A percentile compares a stretch with the other conserved stretches of the same genome.
phyloP scores from a whole-genome alignment of 2,113 vertebrate species.

The Nettapus auritus region DNA sequence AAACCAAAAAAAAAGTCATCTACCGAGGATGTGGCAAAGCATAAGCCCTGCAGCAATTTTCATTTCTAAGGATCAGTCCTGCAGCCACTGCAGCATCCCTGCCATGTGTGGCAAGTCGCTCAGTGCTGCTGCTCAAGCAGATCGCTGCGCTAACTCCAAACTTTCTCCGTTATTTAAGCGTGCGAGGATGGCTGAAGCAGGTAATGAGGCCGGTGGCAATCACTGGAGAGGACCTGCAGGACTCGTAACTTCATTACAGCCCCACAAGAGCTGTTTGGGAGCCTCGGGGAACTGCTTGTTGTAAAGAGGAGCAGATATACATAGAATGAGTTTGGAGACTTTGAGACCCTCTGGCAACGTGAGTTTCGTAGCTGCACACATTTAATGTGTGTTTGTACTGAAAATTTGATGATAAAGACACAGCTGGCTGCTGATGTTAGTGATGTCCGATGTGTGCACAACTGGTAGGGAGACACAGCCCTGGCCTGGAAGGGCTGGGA shows the following conservation, averaged over 20 bases:
- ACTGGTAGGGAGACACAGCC: not conserved
- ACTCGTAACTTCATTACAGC: not conserved
- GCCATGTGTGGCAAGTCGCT: accelerated
- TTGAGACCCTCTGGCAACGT: not conserved
- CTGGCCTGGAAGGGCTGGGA: not conserved
- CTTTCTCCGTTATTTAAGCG: accelerated
- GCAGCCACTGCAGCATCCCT: too few relatives aligned
- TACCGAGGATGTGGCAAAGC: not conserved
- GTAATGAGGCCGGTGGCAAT: not conserved
- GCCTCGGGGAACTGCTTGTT: not conserved
- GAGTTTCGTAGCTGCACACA: not conserved
- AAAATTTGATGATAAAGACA: not conserved
- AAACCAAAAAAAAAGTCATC: not conserved
- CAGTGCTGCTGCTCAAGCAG: accelerated
- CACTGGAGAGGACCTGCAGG: accelerated
- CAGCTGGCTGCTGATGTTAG: not conserved
- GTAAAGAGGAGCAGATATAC: not conserved
- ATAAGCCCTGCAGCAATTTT: not conserved
- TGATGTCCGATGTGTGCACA: not conserved
- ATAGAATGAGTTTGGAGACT: not conserved
- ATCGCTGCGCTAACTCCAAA: not conserved
- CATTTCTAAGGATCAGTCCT: too few relatives aligned
- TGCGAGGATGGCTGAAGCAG: not conserved
- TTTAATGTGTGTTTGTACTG: not conserved
- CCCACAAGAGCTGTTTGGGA: not conserved